Evolutionary conservation across 2,888 invertebrate genomes (phyloP).

Genomic region (Drosophila greeni): DNA sequence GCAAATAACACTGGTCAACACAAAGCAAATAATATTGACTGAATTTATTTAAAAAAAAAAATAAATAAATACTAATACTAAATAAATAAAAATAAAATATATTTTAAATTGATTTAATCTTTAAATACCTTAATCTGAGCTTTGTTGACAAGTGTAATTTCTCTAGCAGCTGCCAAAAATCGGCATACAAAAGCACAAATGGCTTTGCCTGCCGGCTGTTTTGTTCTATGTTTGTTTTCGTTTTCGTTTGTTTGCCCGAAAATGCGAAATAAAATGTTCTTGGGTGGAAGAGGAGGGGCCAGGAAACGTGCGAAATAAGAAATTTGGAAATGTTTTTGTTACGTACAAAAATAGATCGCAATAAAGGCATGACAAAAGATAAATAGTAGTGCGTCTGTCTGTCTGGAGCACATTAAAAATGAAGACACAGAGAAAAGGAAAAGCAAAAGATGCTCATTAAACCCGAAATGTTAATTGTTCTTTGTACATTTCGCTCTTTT

Average conservation of each 20-base stretch:
- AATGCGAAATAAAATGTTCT: conserved; percentile 18
- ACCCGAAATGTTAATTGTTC: conserved; percentile 29
- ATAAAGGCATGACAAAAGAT: conserved; percentile 42
- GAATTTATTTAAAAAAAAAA: no score
- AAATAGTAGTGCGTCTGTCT: conserved; percentile 16
- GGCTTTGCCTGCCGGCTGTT: conserved; percentile 47
- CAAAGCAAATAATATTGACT: not conserved
- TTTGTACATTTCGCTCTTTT: conserved; percentile 22
- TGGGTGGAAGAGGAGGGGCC: not conserved
- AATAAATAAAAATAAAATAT: not conserved
- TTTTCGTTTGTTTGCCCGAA: conserved; percentile 55
- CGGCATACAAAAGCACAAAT: conserved; percentile 33
- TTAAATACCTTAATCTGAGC: not conserved
- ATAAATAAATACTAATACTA: no score
- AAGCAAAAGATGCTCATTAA: conserved; percentile 22
- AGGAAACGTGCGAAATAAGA: conserved; percentile 35
- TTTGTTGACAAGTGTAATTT: conserved; percentile 20
- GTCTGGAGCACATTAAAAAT: conserved; percentile 34
- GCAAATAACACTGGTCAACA: conserved; percentile 18
- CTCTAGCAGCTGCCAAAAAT: conserved; percentile 57
- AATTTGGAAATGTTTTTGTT: conserved; percentile 41
- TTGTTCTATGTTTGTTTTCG: conserved; percentile 58
- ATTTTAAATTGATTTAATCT: no score
- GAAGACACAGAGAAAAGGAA: not conserved
- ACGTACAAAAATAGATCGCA: conserved; percentile 43